A percentile compares a stretch with the other conserved stretches of the same genome.
These are phyloP conservation scores for Geopemphigus sp. DNA, from an alignment of 1,140 invertebrate genomes.

Conservation along the genomic window DNA sequence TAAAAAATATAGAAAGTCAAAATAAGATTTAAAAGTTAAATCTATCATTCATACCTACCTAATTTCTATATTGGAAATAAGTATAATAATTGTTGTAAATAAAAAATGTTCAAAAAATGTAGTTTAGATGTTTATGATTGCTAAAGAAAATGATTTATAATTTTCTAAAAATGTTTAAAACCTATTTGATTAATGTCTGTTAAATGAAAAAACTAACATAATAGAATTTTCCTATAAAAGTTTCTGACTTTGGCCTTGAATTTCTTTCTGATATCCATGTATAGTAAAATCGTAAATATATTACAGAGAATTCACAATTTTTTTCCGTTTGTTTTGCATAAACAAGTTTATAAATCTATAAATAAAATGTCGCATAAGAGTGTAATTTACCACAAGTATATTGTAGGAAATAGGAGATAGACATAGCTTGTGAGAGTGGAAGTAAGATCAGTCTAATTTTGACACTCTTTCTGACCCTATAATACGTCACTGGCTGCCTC, in stretches of 20 bases:
- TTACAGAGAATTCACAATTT: slow-evolving; percentile 35
- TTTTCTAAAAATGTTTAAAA: no score
- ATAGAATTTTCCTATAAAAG: no score
- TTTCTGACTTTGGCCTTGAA: slow-evolving; percentile 9
- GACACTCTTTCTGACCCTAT: slow-evolving; percentile 45
- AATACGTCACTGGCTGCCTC: slow-evolving; percentile 40
- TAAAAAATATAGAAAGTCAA: no score
- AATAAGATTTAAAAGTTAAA: no score
- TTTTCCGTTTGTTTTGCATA: slow-evolving; percentile 17
- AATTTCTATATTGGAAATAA: no score
- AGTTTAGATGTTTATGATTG: no score
- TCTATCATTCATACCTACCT: no score
- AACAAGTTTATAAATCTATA: slow-evolving; percentile 30
- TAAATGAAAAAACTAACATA: no score
- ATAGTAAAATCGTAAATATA: slow-evolving; percentile 28
- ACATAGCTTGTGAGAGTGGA: slow-evolving; percentile 11
- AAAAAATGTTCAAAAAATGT: no score
- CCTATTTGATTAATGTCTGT: no score
- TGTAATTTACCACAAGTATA: slow-evolving; percentile 7
- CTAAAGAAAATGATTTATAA: no score
- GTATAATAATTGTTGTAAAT: no score
- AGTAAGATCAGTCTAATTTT: slow-evolving; percentile 47
- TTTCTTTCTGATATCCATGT: slow-evolving; percentile 18
- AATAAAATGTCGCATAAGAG: slow-evolving; percentile 16
- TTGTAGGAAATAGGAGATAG: slow-evolving; percentile 10